Conservation (phyloP, 2,797 vertebrate genomes). For the Florisuga fusca region DNA sequence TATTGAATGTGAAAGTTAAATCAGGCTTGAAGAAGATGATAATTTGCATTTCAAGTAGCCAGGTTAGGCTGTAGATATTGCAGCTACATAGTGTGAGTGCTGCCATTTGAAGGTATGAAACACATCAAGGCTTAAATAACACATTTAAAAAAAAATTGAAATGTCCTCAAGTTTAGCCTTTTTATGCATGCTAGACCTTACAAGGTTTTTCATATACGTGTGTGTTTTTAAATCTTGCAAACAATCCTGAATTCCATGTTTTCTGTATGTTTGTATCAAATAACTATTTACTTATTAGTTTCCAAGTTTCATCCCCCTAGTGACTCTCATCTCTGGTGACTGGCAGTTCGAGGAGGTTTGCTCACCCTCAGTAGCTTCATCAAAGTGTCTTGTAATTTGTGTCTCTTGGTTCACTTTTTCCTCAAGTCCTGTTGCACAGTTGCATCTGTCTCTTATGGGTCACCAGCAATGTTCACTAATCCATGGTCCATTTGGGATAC, state of each 20-base stretch:
- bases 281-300: neutral
- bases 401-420: neutral
- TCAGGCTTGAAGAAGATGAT: neutral
- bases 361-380: neutral
- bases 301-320: neutral
- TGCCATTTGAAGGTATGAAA: neutral
- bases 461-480: neutral
- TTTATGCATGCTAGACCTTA: neutral
- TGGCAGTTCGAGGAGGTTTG: neutral
- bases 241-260: neutral
- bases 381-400: neutral
- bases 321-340: neutral
- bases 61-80: neutral
- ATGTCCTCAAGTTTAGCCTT: neutral
- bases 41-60: constrained; percentile 54
- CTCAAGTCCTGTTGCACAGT: neutral
- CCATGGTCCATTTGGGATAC: neutral
- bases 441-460: neutral
- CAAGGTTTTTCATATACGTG: neutral
- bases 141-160: neutral
- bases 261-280: neutral
- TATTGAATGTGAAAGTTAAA: constrained; percentile 42
- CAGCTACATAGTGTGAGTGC: neutral
- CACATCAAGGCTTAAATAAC: neutral
- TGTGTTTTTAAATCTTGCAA: neutral